Percentiles rank a stretch among this genome's conserved stretches.
Conservation (phyloP, 2,888 invertebrate genomes). For the Stenoptilia bipunctidactyla region DNA sequence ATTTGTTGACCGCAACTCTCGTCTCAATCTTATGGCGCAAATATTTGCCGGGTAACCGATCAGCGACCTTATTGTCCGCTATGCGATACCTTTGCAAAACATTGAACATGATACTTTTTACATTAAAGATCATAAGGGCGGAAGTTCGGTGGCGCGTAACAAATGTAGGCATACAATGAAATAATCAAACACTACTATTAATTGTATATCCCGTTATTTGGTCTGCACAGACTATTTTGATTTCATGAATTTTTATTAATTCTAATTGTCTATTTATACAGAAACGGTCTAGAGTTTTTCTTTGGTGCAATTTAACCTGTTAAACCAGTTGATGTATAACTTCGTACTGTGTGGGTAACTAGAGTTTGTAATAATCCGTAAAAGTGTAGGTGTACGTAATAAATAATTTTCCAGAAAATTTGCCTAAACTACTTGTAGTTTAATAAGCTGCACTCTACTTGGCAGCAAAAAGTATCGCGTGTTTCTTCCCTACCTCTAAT, state of each 20-base stretch:
- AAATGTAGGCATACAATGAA: slow-evolving; percentile 11
- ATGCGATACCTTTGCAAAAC: slow-evolving; percentile 45
- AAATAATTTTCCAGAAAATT: not conserved
- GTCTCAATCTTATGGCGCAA: slow-evolving; percentile 33
- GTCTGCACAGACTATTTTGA: not conserved
- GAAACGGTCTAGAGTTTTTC: too few relatives aligned
- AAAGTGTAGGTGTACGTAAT: not conserved
- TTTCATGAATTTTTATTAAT: not conserved
- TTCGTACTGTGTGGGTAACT: too few relatives aligned
- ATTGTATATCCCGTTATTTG: not conserved
- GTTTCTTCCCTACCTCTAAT: slow-evolving; percentile 28
- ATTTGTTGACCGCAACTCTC: slow-evolving; percentile 42
- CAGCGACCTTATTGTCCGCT: slow-evolving; percentile 41
- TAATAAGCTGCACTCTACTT: not conserved
- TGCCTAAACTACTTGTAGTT: not conserved
- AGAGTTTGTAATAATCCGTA: too few relatives aligned
- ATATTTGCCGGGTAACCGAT: slow-evolving; percentile 53
- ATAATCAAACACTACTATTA: slow-evolving; percentile 7
- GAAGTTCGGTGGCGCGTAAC: slow-evolving; percentile 15
- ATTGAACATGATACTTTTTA: slow-evolving; percentile 28
- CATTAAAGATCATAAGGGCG: slow-evolving; percentile 15
- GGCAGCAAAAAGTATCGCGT: not conserved
- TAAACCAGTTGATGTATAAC: too few relatives aligned
- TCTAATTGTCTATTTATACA: not conserved
- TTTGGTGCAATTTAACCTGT: too few relatives aligned